phyloP scores from a whole-genome alignment of 2,797 vertebrate genomes.

The Aulostomus chinensis region DNA sequence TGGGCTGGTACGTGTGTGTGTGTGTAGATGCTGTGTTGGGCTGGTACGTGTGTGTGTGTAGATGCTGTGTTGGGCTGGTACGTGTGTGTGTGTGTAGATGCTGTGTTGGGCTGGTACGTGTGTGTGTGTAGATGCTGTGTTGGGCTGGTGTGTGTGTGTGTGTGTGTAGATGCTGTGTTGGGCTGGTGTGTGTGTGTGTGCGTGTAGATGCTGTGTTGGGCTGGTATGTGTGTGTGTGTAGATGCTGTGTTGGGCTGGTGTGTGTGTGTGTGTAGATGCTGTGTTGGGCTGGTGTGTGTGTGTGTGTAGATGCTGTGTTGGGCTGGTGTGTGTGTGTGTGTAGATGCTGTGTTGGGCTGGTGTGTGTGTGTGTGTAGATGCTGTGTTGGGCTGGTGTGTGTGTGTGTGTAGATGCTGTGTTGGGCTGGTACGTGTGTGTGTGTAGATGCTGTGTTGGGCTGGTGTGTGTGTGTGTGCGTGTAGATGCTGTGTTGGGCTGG shows the following conservation, averaged over 20 bases:
- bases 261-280: constrained; percentile 44
- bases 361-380: not conserved
- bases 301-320: no score
- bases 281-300: not conserved
- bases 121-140: no score
- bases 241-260: constrained; percentile 43
- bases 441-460: constrained; percentile 47
- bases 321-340: no score
- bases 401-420: constrained; percentile 41
- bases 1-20: no score
- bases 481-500: not conserved
- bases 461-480: constrained; percentile 47
- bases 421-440: no score
- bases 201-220: no score
- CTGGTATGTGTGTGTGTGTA: no score
- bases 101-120: no score
- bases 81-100: not conserved
- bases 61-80: not conserved
- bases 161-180: no score
- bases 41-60: constrained; percentile 48
- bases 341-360: no score
- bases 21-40: constrained; percentile 46
- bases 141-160: not conserved
- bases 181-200: not conserved
- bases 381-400: not conserved